Evolutionary conservation across 2,888 invertebrate species (phyloP), one percentile per base, ranked within the genome.

Genomic region (Chymomyza amoena): DNA sequence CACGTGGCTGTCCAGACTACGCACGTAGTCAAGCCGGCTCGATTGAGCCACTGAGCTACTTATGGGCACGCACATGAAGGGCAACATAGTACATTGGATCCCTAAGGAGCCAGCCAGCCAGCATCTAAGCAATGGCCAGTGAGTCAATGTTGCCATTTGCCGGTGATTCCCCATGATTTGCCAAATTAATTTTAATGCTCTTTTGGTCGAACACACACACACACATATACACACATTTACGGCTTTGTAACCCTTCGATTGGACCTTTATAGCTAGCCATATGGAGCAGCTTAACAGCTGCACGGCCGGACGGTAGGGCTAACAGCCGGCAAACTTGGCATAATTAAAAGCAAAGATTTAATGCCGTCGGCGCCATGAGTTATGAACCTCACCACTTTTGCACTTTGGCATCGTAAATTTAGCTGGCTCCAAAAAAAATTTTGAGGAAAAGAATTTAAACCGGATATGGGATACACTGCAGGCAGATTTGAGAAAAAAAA

Each of bases 121-220:
- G 9, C 28, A 45, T 15, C 7, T 15, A n/a, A 39, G n/a, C 16
- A 36, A 36, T n/a, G n/a, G 61, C 5, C 9, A 61, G 61, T 32
- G 61, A 39, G 18, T 16, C 28, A 32, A 32, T 32, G 61, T 15
- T 16, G 15, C 28, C 36, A n/a, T 25, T 54, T 69, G 71, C 70
- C 69, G 70, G 68, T 52, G 64, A 79, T 71, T 69, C 73, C 68
- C 73, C 69, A 69, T 72, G 76, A 77, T 76, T 87, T 77, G 75
- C 70, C 71, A 73, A 75, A 83, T 87, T 87, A 83, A 83, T 85
- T 83, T 76, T 54, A 64, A 68, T 45, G 50, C 18, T 16, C 32
- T 13, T 16, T 25, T 16, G 59, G 28, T 59, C 59, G 32, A 59
- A 7, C 59, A 62, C 51, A 62, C 45, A 10, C 51, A 62, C 1